Evolutionary conservation across 2,888 invertebrate genomes (phyloP).

Genomic region (Aricia artaxerxes): DNA sequence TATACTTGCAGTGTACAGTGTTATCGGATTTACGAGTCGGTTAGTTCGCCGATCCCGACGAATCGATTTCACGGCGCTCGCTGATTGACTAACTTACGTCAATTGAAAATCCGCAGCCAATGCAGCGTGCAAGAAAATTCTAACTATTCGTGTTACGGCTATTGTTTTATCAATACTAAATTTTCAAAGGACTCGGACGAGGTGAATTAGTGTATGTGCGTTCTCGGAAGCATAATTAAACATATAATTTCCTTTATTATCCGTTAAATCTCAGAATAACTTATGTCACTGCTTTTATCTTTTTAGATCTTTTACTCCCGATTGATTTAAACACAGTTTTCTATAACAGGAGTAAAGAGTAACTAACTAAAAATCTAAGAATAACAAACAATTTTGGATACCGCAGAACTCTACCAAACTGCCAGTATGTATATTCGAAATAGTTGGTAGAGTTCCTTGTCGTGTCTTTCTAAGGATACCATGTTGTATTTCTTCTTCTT

Average conservation of each 20-base stretch:
- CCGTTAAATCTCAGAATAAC: too few relatives aligned
- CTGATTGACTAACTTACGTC: slow-evolving; percentile 20
- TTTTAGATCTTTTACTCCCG: too few relatives aligned
- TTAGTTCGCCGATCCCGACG: not conserved
- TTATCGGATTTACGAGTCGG: slow-evolving; percentile 19
- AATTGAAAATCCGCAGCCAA: slow-evolving; percentile 16
- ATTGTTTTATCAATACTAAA: slow-evolving; percentile 11
- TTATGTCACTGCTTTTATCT: too few relatives aligned
- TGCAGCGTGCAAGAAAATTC: slow-evolving; percentile 13
- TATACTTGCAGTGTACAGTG: not conserved
- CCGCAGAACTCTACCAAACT: too few relatives aligned
- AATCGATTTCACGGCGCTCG: slow-evolving; percentile 7
- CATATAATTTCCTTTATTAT: not conserved
- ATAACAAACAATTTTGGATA: too few relatives aligned
- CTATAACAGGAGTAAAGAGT: too few relatives aligned
- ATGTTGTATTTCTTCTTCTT: too few relatives aligned
- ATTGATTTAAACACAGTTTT: too few relatives aligned
- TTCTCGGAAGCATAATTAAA: not conserved
- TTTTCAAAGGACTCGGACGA: not conserved
- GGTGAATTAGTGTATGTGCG: not conserved
- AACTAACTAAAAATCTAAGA: too few relatives aligned
- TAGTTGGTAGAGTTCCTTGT: too few relatives aligned
- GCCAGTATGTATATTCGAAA: too few relatives aligned
- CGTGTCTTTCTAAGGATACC: too few relatives aligned
- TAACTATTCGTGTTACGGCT: slow-evolving; percentile 17